Conservation (phyloP, 1,140 invertebrate species). For the Chymomyza costata region DNA sequence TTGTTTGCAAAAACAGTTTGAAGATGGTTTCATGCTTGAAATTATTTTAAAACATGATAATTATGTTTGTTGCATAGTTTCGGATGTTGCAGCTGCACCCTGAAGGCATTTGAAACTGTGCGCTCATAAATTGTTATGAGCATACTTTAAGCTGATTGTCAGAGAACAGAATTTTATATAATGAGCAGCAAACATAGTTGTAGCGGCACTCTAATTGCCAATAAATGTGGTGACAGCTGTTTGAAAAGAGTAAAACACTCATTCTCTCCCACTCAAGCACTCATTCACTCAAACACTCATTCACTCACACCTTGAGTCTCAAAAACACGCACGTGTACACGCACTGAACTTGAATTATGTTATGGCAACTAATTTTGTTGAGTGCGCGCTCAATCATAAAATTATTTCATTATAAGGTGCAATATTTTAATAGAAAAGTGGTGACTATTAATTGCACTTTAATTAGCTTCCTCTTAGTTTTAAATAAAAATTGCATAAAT, state of each 20-base stretch:
- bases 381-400: conserved; percentile 3
- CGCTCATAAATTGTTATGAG: too few relatives aligned
- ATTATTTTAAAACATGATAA: too few relatives aligned
- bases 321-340: too few relatives aligned
- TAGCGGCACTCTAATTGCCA: conserved; percentile 17
- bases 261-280: too few relatives aligned
- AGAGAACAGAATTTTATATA: conserved; percentile 9
- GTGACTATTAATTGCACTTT: too few relatives aligned
- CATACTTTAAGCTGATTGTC: background rate
- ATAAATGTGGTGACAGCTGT: conserved; percentile 16
- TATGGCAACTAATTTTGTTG: conserved; percentile 7
- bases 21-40: background rate
- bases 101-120: too few relatives aligned
- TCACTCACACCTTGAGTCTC: background rate
- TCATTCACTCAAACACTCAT: too few relatives aligned
- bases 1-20: conserved; percentile 5
- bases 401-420: too few relatives aligned
- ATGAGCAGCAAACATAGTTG: conserved; percentile 1
- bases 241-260: too few relatives aligned
- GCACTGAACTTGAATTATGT: background rate
- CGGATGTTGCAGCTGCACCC: background rate
- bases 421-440: too few relatives aligned
- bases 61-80: background rate
- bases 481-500: too few relatives aligned
- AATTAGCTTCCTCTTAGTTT: too few relatives aligned